Evolutionary conservation across 2,888 invertebrate species (phyloP).

Genomic region (Agrenia bidenticulata): DNA sequence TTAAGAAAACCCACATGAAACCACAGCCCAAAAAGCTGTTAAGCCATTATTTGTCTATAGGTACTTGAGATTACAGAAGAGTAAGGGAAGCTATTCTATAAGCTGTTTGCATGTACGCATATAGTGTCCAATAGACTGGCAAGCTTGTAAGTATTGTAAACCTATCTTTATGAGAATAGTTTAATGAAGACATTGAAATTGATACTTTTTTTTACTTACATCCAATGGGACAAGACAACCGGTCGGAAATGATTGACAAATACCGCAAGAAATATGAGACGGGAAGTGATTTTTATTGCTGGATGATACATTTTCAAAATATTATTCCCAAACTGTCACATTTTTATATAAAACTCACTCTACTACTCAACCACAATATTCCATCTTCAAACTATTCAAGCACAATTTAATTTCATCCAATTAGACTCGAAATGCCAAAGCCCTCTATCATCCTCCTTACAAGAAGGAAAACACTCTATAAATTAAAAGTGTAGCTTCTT

Average conservation of each 20-base stretch:
- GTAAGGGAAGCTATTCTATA: neutral
- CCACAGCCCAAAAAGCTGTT: slow-evolving; percentile 1
- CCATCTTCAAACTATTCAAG: too few relatives aligned
- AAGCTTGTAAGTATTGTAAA: too few relatives aligned
- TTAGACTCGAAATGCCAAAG: too few relatives aligned
- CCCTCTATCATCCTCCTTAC: too few relatives aligned
- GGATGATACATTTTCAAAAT: slow-evolving; percentile 37
- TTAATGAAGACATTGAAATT: neutral
- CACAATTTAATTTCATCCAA: too few relatives aligned
- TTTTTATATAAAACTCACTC: slow-evolving; percentile 37
- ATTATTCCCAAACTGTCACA: slow-evolving; percentile 40
- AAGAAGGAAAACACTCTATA: too few relatives aligned
- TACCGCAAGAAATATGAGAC: slow-evolving; percentile 25
- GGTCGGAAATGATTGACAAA: slow-evolving; percentile 30
- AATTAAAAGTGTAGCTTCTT: too few relatives aligned
- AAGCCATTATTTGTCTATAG: neutral
- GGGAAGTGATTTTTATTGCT: slow-evolving; percentile 28
- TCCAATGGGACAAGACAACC: slow-evolving; percentile 36
- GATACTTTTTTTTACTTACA: slow-evolving; percentile 22
- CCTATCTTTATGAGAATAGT: too few relatives aligned
- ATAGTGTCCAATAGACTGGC: too few relatives aligned
- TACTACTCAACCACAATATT: slow-evolving; percentile 26
- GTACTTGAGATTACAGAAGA: neutral
- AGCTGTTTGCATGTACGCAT: too few relatives aligned
- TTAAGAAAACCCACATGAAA: slow-evolving; percentile 1